phyloP scores from a whole-genome alignment of 2,888 invertebrate genomes.

The Germaria angustata region DNA sequence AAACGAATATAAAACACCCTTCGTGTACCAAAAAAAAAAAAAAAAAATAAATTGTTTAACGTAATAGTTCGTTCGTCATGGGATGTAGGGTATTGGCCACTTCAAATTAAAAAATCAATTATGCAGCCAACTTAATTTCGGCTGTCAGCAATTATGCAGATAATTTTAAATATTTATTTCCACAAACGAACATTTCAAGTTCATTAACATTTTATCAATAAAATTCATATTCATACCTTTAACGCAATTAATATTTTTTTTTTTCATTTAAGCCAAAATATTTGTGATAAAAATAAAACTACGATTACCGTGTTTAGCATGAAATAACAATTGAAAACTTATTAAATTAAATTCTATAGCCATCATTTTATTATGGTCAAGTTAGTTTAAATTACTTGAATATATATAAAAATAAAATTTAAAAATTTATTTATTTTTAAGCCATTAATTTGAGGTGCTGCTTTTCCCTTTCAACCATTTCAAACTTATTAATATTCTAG shows the following conservation, averaged over 20 bases:
- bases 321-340: constrained; percentile 27
- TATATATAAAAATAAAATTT: background rate
- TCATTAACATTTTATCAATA: constrained; percentile 55
- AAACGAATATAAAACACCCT: background rate
- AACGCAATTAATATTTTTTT: background rate
- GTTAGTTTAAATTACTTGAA: background rate
- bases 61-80: background rate
- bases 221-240: background rate
- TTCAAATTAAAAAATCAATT: background rate
- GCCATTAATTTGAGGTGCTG: background rate
- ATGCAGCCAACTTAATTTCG: too few relatives aligned
- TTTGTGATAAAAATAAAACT: background rate
- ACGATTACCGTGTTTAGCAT: background rate
- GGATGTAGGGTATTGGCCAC: background rate
- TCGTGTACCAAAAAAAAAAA: background rate
- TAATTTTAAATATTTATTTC: background rate
- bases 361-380: background rate
- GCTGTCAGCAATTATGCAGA: constrained; percentile 2
- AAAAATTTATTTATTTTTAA: background rate
- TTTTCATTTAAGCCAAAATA: constrained; percentile 10
- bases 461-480: background rate
- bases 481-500: constrained; percentile 18
- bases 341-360: background rate
- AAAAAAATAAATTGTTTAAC: background rate
- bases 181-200: constrained; percentile 45